Evolutionary conservation across 2,888 invertebrate genomes (phyloP), one percentile per base, ranked within the genome.

Genomic region (Nomada goodeniana): DNA sequence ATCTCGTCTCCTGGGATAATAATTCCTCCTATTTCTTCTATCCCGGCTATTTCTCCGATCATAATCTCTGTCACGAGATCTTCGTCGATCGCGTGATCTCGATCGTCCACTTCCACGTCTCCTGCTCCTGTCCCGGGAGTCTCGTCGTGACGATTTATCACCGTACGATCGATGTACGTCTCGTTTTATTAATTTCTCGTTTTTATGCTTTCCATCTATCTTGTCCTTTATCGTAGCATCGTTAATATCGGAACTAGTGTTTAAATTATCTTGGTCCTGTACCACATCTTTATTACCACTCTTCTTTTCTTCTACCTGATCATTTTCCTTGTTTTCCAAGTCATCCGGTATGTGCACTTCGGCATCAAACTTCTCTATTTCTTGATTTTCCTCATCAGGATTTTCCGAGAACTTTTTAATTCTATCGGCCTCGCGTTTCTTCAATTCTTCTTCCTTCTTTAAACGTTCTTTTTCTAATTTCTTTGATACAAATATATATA

Each of bases 371-470:
- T 86, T 88, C 3, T 82, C 86, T 79, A 64, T 47, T 13, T 77
- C 29, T 29, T 87, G 88, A 71, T 86, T 80, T 15, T 91, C 90
- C 60, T 91, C 91, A 47, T 91, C 89, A 42, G 92, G 91, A 84
- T 93, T 91, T 81, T 95, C 95, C 1, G 94, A 95, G 63, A 91
- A 91, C 59, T 84, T 89, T 60, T 95, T 95, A 76, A 95, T 94
- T 86, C 95, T 95, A 84, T 95, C 95, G 87, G 95, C 94, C 86
- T 95, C 95, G 68, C 95, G 94, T 57, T 95, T 94, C 85, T 95
- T 95, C 83, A 95, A 92, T 78, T 96, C 95, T 94, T 96, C 96
- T 86, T 96, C 96, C 87, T 95, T 95, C 86, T 95, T 95, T 60
- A 96, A 70, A 13, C 91, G 91, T 71, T 92, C 91, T 61, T 91